Base-by-base conservation (phyloP, 2,888 invertebrate genomes). In the Lypha dubia region DNA sequence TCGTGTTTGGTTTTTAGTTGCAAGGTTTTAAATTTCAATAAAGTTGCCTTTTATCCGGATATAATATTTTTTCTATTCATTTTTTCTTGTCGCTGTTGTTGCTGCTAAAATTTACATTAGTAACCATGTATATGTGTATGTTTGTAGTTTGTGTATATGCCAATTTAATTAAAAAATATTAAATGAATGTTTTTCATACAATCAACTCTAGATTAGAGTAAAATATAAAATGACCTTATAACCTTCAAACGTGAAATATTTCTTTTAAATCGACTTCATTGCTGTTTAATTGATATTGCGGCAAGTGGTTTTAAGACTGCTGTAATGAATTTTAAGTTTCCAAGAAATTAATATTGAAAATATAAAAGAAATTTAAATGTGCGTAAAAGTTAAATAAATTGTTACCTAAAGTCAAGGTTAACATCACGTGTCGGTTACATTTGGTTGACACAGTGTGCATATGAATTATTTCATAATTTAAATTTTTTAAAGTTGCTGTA, bases 1-100 rank as follows among this genome's bases (percentile, higher is more conserved):
- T 84, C 84, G 76, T 84, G 84, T 77, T 83, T 51, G 53, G 17
- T 70, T 75, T 56, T 67, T 62, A 51, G 41, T 79, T 35, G 79
- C 84, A 84, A 76, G 68, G 84, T 84, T 84, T 84, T 46, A 84
- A 80, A 68, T 84, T 84, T 80, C 80, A 76, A 67, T 79, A 67
- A 56, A 73, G 24, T 17, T 68, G 53, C 51, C 44, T 81, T 58
- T 41, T 58, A 60, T 62, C 62, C 53, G 53, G 65, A 20, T 63
- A 51, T 22, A 67, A 53, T 70, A 49, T 65, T 83, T 75, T 53
- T 22, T n/a, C n/a, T n/a, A n/a, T n/a, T n/a, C n/a, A n/a, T 75
- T 15, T 41, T 35, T n/a, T 15, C 35, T 46, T 13, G 20, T 41
- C 17, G 32, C 9, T 13, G 1, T 41, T 38, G 32, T 7, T n/a